A percentile compares a stretch with the other conserved stretches of the same genome.
These are phyloP conservation scores for Cyrtodaria siliqua DNA, from an alignment of 2,888 invertebrate genomes.

Conservation along the genomic window DNA sequence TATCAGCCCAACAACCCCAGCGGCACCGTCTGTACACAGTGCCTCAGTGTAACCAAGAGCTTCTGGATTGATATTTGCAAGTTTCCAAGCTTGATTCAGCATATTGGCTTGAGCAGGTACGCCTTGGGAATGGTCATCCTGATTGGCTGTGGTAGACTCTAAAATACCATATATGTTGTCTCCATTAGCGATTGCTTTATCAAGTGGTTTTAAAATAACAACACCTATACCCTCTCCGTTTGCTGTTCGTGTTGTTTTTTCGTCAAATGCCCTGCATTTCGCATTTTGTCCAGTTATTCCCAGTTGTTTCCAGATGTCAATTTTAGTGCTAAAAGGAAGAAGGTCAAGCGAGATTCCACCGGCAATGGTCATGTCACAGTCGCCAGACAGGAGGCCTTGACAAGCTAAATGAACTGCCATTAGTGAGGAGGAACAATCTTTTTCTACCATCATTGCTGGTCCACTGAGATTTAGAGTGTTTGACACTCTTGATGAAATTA, in stretches of 20 bases:
- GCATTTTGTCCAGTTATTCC: slow-evolving; percentile 17
- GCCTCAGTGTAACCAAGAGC: slow-evolving; percentile 20
- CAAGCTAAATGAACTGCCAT: too few relatives aligned
- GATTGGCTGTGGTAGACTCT: slow-evolving; percentile 23
- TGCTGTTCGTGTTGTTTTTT: slow-evolving; percentile 18
- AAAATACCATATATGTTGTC: slow-evolving; percentile 23
- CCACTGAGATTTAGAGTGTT: too few relatives aligned
- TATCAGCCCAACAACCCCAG: background rate
- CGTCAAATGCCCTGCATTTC: slow-evolving; percentile 37
- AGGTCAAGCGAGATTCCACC: slow-evolving; percentile 33
- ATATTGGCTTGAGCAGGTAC: slow-evolving; percentile 22
- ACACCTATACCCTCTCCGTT: slow-evolving; percentile 30
- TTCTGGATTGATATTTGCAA: slow-evolving; percentile 12
- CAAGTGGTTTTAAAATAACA: slow-evolving; percentile 24
- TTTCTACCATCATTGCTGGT: too few relatives aligned
- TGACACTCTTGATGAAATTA: too few relatives aligned
- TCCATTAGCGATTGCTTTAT: slow-evolving; percentile 25
- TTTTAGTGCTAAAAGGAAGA: slow-evolving; percentile 22
- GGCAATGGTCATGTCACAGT: slow-evolving; percentile 41
- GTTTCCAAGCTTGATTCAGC: slow-evolving; percentile 17
- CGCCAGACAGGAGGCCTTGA: slow-evolving; percentile 16
- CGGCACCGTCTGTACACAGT: slow-evolving; percentile 19
- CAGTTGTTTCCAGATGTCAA: slow-evolving; percentile 28
- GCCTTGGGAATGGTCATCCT: slow-evolving; percentile 28
- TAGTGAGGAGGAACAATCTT: too few relatives aligned